A percentile compares a stretch with the other conserved stretches of the same genome.
Evolutionary conservation across 2,113 vertebrate genomes (phyloP).

Genomic region (Lathamus discolor): DNA sequence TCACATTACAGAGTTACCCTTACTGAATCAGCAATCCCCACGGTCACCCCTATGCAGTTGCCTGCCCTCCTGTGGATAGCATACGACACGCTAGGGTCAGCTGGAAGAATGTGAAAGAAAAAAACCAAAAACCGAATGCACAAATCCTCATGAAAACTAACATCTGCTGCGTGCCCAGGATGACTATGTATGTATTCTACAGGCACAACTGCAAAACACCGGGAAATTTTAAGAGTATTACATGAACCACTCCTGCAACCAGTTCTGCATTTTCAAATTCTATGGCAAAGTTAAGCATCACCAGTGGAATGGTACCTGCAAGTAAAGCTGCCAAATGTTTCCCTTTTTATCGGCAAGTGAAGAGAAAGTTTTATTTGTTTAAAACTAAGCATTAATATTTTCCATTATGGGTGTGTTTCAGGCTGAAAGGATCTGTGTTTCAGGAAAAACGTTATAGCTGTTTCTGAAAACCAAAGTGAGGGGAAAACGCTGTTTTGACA

Average conservation of each 20-base stretch:
- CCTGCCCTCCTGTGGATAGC: background rate
- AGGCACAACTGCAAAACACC: background rate
- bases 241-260: background rate
- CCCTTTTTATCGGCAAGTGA: background rate
- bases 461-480: background rate
- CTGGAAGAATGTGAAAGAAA: background rate
- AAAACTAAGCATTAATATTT: background rate
- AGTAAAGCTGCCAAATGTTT: background rate
- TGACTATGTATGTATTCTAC: background rate
- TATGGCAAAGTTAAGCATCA: background rate
- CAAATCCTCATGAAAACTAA: background rate
- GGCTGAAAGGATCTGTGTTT: background rate
- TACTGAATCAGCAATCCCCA: background rate
- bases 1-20: background rate
- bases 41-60: background rate
- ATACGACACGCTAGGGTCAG: background rate
- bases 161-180: rapidly evolving
- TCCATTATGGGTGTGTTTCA: background rate
- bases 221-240: background rate
- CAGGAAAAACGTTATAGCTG: background rate
- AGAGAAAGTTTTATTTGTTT: background rate
- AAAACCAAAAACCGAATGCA: background rate
- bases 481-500: background rate
- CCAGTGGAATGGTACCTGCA: background rate
- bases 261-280: background rate